These are phyloP conservation scores for Gymnobelideus leadbeateri DNA, from an alignment of 2,113 vertebrate species.

Conservation along the genomic window DNA sequence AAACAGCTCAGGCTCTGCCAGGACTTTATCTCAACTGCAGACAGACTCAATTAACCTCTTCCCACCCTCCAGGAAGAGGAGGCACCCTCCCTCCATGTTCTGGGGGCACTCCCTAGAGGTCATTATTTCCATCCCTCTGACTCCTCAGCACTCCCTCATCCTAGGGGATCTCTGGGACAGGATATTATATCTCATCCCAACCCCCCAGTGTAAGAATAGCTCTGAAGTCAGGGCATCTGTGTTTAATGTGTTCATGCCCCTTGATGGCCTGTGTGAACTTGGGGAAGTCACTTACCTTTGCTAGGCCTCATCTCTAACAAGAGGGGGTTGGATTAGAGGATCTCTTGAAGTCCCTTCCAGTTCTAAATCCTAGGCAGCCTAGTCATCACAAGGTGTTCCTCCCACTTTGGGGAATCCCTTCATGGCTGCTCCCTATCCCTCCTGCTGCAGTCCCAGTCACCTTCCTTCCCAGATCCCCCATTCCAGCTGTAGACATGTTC, in stretches of 20 bases:
- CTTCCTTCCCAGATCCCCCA: background rate
- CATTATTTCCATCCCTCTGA: background rate
- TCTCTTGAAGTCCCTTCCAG: background rate
- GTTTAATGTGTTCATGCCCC: background rate
- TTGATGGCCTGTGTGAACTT: background rate
- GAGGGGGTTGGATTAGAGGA: background rate
- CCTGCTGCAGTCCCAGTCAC: constrained; percentile 4
- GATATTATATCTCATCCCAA: background rate
- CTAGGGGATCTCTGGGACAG: background rate
- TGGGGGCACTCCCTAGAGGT: background rate
- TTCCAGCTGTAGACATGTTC: background rate
- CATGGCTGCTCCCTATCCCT: background rate
- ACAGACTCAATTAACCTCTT: constrained; percentile 12
- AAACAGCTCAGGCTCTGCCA: background rate
- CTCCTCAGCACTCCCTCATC: background rate
- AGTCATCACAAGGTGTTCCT: background rate
- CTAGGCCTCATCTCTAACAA: background rate
- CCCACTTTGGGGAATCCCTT: background rate
- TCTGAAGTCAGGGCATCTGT: background rate
- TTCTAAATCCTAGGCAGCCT: background rate
- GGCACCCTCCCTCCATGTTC: background rate
- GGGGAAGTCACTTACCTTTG: background rate
- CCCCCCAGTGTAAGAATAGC: background rate
- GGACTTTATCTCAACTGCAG: constrained; percentile 34
- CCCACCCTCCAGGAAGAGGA: background rate